Evolutionary conservation across 2,113 vertebrate genomes (phyloP).

Genomic region (Haemorhous mexicanus): DNA sequence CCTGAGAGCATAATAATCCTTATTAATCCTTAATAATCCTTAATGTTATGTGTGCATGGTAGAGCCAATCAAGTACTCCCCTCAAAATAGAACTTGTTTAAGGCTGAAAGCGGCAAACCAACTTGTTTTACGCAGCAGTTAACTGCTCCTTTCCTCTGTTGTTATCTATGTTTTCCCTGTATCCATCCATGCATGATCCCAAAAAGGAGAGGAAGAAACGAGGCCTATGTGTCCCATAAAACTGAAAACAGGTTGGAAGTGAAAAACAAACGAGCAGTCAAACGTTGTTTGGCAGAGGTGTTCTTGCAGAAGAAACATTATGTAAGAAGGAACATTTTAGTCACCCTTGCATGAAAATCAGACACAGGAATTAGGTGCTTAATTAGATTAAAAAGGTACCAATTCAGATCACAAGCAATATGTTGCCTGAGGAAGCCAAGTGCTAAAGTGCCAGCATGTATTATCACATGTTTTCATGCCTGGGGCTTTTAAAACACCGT

Average conservation of each 20-base stretch:
- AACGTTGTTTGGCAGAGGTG: not conserved
- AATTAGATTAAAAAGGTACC: not conserved
- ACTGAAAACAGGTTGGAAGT: not conserved
- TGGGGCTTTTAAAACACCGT: not conserved
- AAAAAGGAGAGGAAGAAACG: not conserved
- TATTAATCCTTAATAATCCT: no score
- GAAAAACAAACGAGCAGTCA: not conserved
- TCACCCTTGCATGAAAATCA: not conserved
- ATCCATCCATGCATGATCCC: not conserved
- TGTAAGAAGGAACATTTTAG: not conserved
- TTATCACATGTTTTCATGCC: not conserved
- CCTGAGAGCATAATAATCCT: not conserved
- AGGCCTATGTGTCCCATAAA: not conserved
- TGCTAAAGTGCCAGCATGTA: not conserved
- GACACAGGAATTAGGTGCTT: not conserved
- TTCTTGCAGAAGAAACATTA: not conserved
- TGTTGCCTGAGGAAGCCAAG: not conserved
- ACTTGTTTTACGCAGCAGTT: not conserved
- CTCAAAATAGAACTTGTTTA: not conserved
- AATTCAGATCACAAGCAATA: not conserved
- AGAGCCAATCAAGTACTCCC: not conserved
- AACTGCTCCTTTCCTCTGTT: not conserved
- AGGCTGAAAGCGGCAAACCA: not conserved
- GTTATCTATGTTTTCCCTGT: not conserved
- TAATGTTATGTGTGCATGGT: fast-evolving